phyloP scores from a whole-genome alignment of 2,888 invertebrate genomes.

The Ditula angustiorana region DNA sequence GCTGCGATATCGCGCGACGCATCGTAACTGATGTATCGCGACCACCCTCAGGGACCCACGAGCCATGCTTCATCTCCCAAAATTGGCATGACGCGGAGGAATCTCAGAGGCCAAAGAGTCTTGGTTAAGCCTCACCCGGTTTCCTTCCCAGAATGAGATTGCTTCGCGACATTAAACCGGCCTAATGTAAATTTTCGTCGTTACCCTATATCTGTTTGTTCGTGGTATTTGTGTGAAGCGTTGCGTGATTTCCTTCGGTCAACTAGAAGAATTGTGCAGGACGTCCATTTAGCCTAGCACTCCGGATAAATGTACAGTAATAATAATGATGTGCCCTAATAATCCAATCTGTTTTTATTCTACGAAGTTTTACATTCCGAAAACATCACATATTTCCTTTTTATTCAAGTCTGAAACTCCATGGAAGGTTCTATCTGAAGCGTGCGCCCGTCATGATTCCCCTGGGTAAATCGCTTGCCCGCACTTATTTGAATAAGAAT shows the following conservation, averaged over 20 bases:
- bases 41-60: constrained; percentile 53
- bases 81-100: constrained; percentile 45
- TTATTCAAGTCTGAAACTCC: constrained; percentile 43
- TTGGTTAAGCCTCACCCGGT: constrained; percentile 64
- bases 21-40: constrained; percentile 69
- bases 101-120: constrained; percentile 56
- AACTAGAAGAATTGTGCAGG: constrained; percentile 57
- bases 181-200: constrained; percentile 82
- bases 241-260: constrained; percentile 68
- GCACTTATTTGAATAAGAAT: constrained; percentile 83
- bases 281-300: constrained; percentile 48
- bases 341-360: constrained; percentile 56
- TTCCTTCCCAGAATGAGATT: constrained; percentile 81
- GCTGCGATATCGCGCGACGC: constrained; percentile 72
- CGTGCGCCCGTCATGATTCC: constrained; percentile 58
- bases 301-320: constrained; percentile 49
- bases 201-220: constrained; percentile 72
- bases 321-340: constrained; percentile 50
- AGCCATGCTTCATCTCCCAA: constrained; percentile 53
- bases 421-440: constrained; percentile 47
- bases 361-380: constrained; percentile 45
- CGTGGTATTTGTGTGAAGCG: constrained; percentile 53
- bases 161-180: constrained; percentile 81
- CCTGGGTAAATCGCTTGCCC: constrained; percentile 68
- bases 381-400: constrained; percentile 18